Evolutionary conservation across 2,888 invertebrate species (phyloP).

Genomic region (Griposia aprilina): DNA sequence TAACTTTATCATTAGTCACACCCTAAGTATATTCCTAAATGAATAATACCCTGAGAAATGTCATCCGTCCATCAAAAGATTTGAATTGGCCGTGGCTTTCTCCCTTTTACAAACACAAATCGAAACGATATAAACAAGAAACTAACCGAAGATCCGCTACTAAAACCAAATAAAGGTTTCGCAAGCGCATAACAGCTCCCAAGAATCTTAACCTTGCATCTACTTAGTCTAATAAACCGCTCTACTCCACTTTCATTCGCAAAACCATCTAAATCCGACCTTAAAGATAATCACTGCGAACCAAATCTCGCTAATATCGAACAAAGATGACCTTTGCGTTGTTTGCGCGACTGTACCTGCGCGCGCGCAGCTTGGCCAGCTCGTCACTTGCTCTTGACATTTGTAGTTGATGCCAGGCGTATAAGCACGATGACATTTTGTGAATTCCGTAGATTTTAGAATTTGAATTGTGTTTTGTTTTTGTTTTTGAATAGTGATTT

Average conservation of each 20-base stretch:
- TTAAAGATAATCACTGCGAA: slow-evolving; percentile 39
- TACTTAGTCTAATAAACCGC: slow-evolving; percentile 20
- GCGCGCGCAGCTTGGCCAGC: slow-evolving; percentile 49
- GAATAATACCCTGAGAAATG: neutral
- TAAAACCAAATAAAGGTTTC: slow-evolving; percentile 4
- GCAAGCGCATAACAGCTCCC: neutral
- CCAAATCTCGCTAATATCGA: slow-evolving; percentile 52
- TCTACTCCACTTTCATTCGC: slow-evolving; percentile 52
- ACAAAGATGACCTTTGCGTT: slow-evolving; percentile 72
- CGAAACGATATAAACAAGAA: neutral
- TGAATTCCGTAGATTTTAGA: slow-evolving; percentile 34
- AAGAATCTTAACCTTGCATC: slow-evolving; percentile 36
- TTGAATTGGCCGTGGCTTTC: neutral
- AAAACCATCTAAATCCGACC: slow-evolving; percentile 48
- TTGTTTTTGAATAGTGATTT: slow-evolving; percentile 1
- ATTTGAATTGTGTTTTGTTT: slow-evolving; percentile 33
- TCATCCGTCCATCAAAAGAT: neutral
- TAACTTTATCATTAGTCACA: too few relatives aligned
- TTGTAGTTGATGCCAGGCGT: slow-evolving; percentile 55
- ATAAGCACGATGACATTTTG: slow-evolving; percentile 42
- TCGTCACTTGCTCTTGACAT: slow-evolving; percentile 70
- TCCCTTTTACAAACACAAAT: neutral
- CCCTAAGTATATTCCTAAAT: neutral
- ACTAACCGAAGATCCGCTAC: neutral
- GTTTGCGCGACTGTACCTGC: slow-evolving; percentile 49